These are phyloP conservation scores for Brachionus calyciflorus DNA, from an alignment of 1,140 invertebrate species.

Conservation along the genomic window DNA sequence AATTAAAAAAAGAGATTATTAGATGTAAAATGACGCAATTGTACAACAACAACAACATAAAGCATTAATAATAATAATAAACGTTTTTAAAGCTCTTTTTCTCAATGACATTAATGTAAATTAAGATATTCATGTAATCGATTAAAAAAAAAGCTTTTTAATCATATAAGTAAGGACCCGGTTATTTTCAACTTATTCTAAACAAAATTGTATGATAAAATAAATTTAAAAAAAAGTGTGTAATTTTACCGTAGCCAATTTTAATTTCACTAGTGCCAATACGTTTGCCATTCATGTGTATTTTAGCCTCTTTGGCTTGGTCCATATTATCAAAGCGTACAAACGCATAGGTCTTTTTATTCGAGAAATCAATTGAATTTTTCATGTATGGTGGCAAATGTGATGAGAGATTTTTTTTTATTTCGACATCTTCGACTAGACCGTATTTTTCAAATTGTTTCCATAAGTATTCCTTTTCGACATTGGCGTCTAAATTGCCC, in stretches of 20 bases:
- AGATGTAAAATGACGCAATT: no score
- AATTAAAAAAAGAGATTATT: no score
- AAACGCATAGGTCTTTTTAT: constrained; percentile 40
- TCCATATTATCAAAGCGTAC: constrained; percentile 41
- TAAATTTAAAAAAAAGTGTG: not conserved
- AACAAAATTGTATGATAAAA: no score
- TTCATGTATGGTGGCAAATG: not conserved
- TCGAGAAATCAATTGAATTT: not conserved
- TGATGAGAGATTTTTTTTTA: not conserved
- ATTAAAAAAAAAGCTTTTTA: no score
- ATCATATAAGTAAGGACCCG: no score
- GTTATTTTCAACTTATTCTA: no score
- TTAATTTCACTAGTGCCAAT: constrained; percentile 22
- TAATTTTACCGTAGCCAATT: constrained; percentile 46
- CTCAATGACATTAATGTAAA: no score
- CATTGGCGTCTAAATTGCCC: constrained; percentile 30
- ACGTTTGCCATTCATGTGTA: constrained; percentile 24
- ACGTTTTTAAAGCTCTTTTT: no score
- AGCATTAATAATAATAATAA: no score
- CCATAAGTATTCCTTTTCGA: not conserved
- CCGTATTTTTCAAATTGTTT: constrained; percentile 25
- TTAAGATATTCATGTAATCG: no score
- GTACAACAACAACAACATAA: no score
- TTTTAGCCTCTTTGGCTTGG: constrained; percentile 35
- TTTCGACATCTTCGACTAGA: constrained; percentile 23